Base-by-base conservation (phyloP, 2,888 invertebrate species). In the Cecidostiba fungosa region DNA sequence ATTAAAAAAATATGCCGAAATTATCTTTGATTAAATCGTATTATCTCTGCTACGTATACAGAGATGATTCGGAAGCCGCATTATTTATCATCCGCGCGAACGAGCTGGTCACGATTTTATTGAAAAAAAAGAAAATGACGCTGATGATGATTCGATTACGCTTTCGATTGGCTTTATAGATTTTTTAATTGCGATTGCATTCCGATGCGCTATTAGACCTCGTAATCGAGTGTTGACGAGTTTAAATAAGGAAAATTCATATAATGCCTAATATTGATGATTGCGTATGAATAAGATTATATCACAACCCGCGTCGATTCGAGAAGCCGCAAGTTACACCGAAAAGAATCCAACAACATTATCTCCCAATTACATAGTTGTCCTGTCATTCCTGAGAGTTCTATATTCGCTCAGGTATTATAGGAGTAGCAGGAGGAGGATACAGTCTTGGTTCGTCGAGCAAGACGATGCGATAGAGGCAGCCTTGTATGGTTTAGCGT, bases 401-500 rank as follows among this genome's bases (percentile, higher is more conserved):
- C n/a, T 81, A 62, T 39, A 73, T 73, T 79, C 39, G 12, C 26
- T n/a, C n/a, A n/a, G n/a, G n/a, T n/a, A n/a, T n/a, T n/a, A n/a
- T n/a, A n/a, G n/a, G n/a, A n/a, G n/a, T n/a, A n/a, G 54, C 8
- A 3, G 0, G n/a, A n/a, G 23, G 54, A n/a, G 26, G 32, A 36
- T 32, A 32, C 29, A 6, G 81, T 81, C 73, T 39, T 81, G 59
- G 81, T 73, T 81, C 59, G 73, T 62, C 81, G 43, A 12, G 23
- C 79, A 54, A 12, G 66, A 6, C 36, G 12, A n/a, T 4, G 50
- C 70, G 79, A 70, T 50, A 19, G 70, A 85, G 85, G 84, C 19
- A 8, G 8, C 84, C 85, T 88, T 86, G 88, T 87, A 89, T 84
- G 90, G 90, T 90, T 90, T 89, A 89, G 88, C 88, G 89, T 90